These are phyloP conservation scores for Morpho deidamia DNA, from an alignment of 2,888 invertebrate species.

Conservation along the genomic window DNA sequence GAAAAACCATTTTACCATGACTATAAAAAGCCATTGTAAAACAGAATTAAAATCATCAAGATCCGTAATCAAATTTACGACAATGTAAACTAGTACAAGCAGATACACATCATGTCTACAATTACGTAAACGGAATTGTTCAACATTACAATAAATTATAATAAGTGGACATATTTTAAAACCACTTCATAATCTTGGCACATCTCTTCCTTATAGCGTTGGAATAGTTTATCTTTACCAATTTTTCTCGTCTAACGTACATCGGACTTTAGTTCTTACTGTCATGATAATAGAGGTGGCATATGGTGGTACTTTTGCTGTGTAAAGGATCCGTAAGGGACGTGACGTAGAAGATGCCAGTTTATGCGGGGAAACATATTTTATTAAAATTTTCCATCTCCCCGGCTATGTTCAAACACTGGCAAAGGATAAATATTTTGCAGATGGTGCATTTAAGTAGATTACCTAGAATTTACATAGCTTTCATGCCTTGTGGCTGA, in stretches of 20 bases:
- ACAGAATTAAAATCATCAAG: no score
- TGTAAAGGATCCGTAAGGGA: conserved; percentile 50
- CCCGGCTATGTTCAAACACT: conserved; percentile 40
- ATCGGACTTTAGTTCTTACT: conserved; percentile 24
- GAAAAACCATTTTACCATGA: no score
- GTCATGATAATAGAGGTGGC: conserved; percentile 19
- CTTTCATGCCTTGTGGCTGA: no score
- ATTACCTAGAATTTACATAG: background rate
- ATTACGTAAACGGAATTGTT: conserved; percentile 30
- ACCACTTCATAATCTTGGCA: conserved; percentile 46
- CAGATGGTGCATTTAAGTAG: background rate
- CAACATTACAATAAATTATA: conserved; percentile 40
- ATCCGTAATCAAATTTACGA: no score
- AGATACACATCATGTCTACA: background rate
- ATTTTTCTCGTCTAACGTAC: background rate
- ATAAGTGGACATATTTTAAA: conserved; percentile 28
- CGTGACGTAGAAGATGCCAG: conserved; percentile 50
- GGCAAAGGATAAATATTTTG: conserved; percentile 35
- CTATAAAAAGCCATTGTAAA: no score
- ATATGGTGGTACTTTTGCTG: conserved; percentile 33
- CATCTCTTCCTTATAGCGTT: conserved; percentile 50
- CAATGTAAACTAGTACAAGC: no score
- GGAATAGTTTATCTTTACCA: conserved; percentile 25
- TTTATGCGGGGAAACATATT: conserved; percentile 59
- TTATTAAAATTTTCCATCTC: conserved; percentile 67